Percentiles rank a stretch among this genome's conserved stretches.
phyloP scores from a whole-genome alignment of 2,113 vertebrate species.

The Paedocypris sp. region DNA sequence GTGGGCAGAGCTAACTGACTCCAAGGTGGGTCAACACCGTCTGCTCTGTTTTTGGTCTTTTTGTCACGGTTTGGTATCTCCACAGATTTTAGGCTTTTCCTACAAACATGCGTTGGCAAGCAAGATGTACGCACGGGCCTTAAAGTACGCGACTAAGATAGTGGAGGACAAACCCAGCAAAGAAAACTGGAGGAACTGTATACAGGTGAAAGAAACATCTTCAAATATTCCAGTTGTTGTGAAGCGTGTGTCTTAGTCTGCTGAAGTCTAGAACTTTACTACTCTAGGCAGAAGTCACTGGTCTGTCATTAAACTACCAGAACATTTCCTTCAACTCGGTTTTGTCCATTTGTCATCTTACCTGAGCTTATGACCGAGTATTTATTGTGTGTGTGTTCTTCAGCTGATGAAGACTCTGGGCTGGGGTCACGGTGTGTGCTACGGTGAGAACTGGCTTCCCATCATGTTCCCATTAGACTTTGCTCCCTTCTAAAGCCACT shows the following conservation, averaged over 20 bases:
- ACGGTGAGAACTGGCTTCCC: constrained; percentile 90
- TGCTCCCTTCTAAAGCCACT: constrained; percentile 71
- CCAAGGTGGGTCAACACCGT: constrained; percentile 69
- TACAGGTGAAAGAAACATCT: constrained; percentile 65
- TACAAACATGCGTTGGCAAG: constrained; percentile 92
- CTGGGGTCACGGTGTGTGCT: constrained; percentile 85
- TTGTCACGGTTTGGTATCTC: constrained; percentile 10
- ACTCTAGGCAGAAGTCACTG: no score
- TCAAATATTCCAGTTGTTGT: neutral
- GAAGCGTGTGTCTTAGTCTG: neutral
- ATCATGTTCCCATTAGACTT: constrained; percentile 91
- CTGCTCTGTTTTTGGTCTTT: neutral
- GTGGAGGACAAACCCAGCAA: constrained; percentile 93
- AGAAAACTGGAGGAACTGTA: constrained; percentile 93
- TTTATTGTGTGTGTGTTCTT: no score
- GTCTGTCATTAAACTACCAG: no score
- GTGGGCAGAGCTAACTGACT: constrained; percentile 89
- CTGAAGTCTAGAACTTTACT: no score
- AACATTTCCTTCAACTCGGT: no score
- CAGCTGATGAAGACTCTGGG: constrained; percentile 88
- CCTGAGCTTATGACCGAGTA: no score
- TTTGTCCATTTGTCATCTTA: no score
- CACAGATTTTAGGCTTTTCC: constrained; percentile 86
- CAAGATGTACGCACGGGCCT: constrained; percentile 88
- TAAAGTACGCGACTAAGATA: constrained; percentile 89